These are phyloP conservation scores for Toxotes jaculatrix DNA, from an alignment of 2,113 vertebrate species.

Conservation along the genomic window DNA sequence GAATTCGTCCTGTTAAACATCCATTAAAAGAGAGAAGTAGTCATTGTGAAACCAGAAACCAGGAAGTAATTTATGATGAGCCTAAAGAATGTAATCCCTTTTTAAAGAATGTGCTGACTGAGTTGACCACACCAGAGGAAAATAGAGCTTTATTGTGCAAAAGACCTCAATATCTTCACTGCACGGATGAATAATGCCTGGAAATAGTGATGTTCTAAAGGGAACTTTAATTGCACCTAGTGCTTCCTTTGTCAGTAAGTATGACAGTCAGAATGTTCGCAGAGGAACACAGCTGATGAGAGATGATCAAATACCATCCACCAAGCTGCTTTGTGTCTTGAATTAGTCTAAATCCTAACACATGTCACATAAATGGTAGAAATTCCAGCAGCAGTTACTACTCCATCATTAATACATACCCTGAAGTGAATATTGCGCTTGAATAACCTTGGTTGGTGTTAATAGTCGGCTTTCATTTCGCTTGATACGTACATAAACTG, in stretches of 20 bases:
- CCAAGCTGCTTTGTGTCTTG: constrained; percentile 1
- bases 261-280: constrained; percentile 15
- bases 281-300: background rate
- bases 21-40: constrained; percentile 14
- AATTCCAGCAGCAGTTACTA: background rate
- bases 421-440: background rate
- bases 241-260: background rate
- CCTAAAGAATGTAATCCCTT: background rate
- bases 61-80: constrained; percentile 53
- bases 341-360: background rate
- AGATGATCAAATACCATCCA: background rate
- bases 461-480: background rate
- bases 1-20: background rate
- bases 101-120: constrained; percentile 43
- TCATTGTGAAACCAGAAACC: constrained; percentile 39
- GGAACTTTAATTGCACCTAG: background rate
- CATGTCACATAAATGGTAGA: background rate
- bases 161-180: background rate
- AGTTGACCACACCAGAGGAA: background rate
- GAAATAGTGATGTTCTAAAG: background rate
- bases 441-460: background rate
- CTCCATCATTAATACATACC: background rate
- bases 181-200: background rate
- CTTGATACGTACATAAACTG: too few relatives aligned
- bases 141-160: constrained; percentile 19